phyloP scores from a whole-genome alignment of 2,113 vertebrate genomes.

The Mesitornis unicolor region DNA sequence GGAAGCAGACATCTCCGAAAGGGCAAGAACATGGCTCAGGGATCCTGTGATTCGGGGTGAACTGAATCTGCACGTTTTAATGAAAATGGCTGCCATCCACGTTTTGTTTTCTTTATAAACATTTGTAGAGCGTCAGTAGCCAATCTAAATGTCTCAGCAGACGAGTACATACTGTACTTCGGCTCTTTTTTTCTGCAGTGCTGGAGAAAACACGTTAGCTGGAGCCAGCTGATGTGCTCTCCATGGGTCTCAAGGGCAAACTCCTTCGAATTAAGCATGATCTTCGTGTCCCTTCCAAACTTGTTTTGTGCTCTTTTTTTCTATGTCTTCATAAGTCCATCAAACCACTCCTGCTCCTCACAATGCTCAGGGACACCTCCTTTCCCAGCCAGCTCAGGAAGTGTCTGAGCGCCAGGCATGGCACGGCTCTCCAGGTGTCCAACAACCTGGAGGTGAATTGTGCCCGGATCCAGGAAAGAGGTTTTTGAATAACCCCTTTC shows the following conservation, averaged over 20 bases:
- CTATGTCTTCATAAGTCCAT: neutral
- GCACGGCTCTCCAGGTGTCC: neutral
- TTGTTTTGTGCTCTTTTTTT: neutral
- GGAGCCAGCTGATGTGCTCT: slow-evolving; percentile 76
- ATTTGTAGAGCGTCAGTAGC: slow-evolving; percentile 76
- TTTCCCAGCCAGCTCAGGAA: neutral
- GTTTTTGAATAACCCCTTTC: neutral
- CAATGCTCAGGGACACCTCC: neutral
- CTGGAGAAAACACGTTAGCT: slow-evolving; percentile 72
- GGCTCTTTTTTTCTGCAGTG: slow-evolving; percentile 62
- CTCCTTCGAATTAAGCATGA: slow-evolving; percentile 53
- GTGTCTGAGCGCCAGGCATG: neutral
- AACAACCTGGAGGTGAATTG: neutral
- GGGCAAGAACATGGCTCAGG: slow-evolving; percentile 58
- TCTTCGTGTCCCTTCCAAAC: slow-evolving; percentile 34
- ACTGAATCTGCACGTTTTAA: slow-evolving; percentile 72
- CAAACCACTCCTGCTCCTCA: neutral
- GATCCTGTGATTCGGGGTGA: slow-evolving; percentile 71
- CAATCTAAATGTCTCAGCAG: slow-evolving; percentile 81
- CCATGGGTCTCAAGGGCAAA: slow-evolving; percentile 67
- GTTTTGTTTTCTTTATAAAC: slow-evolving; percentile 83
- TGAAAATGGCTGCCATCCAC: slow-evolving; percentile 79
- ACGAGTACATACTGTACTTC: slow-evolving; percentile 71
- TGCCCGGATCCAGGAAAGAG: neutral
- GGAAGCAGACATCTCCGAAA: slow-evolving; percentile 65